Conservation (phyloP, 1,140 invertebrate species). For the Micrasema minimum region DNA sequence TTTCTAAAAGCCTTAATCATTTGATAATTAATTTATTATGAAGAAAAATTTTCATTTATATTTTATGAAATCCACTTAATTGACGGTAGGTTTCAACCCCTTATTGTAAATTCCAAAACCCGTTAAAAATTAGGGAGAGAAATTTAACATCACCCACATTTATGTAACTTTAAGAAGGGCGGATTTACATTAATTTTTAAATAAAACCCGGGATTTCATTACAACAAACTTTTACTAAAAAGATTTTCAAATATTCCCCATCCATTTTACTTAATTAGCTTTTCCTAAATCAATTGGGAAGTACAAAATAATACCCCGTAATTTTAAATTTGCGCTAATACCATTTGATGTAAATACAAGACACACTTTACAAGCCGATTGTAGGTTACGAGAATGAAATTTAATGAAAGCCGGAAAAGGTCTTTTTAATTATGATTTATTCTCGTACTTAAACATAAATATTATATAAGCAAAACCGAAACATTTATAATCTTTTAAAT, state of each 20-base stretch:
- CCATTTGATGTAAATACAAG: background rate
- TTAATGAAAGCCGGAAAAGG: too few relatives aligned
- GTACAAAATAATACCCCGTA: slow-evolving; percentile 8
- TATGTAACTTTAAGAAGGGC: slow-evolving; percentile 2
- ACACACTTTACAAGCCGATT: background rate
- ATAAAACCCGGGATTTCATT: slow-evolving; percentile 28
- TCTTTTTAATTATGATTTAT: too few relatives aligned
- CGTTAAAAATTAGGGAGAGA: background rate
- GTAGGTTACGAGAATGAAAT: too few relatives aligned
- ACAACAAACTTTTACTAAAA: slow-evolving; percentile 27
- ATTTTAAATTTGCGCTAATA: slow-evolving; percentile 10
- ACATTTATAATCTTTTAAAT: too few relatives aligned
- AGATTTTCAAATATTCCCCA: background rate
- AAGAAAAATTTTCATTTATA: too few relatives aligned
- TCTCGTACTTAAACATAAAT: too few relatives aligned
- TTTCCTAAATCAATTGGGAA: slow-evolving; percentile 22
- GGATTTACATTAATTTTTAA: slow-evolving; percentile 13
- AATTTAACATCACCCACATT: slow-evolving; percentile 10
- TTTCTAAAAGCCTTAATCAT: too few relatives aligned
- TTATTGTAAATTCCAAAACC: background rate
- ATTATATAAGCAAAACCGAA: too few relatives aligned
- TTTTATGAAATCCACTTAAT: background rate
- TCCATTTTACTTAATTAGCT: slow-evolving; percentile 18
- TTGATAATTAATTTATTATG: too few relatives aligned
- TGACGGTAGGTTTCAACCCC: background rate